Conservation (phyloP, 2,797 vertebrate species). For the Paguma larvata region DNA sequence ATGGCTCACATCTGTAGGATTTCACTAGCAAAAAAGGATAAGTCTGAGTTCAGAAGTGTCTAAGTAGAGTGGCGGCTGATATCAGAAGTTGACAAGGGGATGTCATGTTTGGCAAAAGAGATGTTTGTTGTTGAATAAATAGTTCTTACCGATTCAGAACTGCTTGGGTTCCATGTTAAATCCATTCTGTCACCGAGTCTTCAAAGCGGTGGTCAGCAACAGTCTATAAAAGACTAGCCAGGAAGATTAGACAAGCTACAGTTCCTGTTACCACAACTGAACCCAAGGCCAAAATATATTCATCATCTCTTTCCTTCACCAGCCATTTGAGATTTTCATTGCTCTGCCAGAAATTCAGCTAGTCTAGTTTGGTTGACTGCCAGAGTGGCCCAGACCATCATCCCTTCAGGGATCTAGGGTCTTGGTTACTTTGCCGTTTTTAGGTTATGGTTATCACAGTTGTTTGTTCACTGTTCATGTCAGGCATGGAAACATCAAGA, state of each 20-base stretch:
- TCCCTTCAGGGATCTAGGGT: not conserved
- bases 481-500: not conserved
- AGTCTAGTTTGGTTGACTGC: not conserved
- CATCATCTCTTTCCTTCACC: not conserved
- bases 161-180: not conserved
- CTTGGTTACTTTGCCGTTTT: not conserved
- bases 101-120: not conserved
- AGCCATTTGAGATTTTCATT: not conserved
- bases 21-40: not conserved
- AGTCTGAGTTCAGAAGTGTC: not conserved
- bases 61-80: not conserved
- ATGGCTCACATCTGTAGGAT: not conserved
- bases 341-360: conserved; percentile 18
- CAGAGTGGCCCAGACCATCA: not conserved
- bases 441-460: not conserved
- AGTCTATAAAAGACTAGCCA: not conserved
- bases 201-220: not conserved
- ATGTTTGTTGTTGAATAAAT: not conserved
- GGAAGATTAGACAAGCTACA: not conserved
- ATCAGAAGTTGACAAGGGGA: not conserved
- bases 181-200: not conserved
- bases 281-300: not conserved
- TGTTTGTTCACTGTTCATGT: not conserved
- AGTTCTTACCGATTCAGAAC: not conserved
- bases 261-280: not conserved